A percentile compares a stretch with the other conserved stretches of the same genome.
Conservation (phyloP, 2,113 vertebrate species). For the Phycodurus eques region DNA sequence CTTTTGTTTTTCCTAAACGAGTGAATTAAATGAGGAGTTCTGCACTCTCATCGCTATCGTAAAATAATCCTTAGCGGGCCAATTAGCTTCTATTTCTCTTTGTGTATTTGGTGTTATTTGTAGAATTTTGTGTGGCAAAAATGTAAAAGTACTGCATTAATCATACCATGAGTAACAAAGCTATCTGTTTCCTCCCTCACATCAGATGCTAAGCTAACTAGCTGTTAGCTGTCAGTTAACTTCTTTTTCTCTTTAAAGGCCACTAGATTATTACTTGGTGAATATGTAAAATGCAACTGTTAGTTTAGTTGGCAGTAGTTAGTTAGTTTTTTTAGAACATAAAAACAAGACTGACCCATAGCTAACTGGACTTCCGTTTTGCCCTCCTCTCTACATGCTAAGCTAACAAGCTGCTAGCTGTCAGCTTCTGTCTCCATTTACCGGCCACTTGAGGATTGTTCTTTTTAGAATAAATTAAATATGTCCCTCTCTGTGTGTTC, state of each 20-base stretch:
- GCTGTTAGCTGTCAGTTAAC: too few relatives aligned
- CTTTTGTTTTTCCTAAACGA: too few relatives aligned
- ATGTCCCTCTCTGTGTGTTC: conserved; percentile 7
- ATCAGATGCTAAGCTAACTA: too few relatives aligned
- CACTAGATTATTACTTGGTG: too few relatives aligned
- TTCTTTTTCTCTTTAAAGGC: too few relatives aligned
- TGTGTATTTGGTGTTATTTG: not conserved
- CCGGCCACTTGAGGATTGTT: conserved; percentile 5
- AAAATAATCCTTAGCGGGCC: too few relatives aligned
- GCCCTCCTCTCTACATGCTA: not conserved
- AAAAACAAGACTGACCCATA: too few relatives aligned
- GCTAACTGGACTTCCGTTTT: not conserved
- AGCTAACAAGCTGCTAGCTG: not conserved
- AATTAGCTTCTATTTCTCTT: not conserved
- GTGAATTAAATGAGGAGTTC: too few relatives aligned
- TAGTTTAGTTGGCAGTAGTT: too few relatives aligned
- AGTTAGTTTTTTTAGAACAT: too few relatives aligned
- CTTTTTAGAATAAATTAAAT: conserved; percentile 10
- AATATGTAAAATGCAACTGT: too few relatives aligned
- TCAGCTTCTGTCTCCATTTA: not conserved
- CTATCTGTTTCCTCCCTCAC: not conserved
- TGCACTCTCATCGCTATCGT: not conserved
- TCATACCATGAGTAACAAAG: not conserved
- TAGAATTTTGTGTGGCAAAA: not conserved
- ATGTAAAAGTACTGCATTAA: not conserved